Evolutionary conservation across 2,113 vertebrate species (phyloP).

Genomic region (Benitochromis conjunctus): DNA sequence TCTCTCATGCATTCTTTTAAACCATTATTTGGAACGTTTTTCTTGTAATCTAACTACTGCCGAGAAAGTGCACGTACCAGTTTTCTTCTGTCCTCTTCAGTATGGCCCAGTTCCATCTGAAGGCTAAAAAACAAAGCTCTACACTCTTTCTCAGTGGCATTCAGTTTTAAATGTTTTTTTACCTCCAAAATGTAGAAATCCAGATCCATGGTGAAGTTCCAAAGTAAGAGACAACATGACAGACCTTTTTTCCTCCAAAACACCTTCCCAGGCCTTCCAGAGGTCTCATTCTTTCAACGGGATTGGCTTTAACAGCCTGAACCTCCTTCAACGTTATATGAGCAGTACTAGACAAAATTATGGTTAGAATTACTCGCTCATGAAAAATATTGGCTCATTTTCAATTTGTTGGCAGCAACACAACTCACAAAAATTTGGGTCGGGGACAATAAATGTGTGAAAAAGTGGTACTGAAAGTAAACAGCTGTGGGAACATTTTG

Average conservation of each 20-base stretch:
- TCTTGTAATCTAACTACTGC: background rate
- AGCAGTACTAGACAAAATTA: background rate
- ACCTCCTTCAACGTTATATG: background rate
- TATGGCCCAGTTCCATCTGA: background rate
- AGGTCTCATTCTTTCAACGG: background rate
- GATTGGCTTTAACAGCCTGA: background rate
- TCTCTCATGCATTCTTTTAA: background rate
- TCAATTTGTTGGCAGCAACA: background rate
- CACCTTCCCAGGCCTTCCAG: background rate
- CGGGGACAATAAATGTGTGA: background rate
- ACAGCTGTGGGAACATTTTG: background rate
- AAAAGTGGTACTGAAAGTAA: background rate
- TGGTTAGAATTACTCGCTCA: background rate
- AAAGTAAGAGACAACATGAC: too few species aligned
- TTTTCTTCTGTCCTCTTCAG: background rate
- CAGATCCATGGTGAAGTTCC: background rate
- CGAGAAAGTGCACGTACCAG: background rate
- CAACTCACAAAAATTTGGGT: background rate
- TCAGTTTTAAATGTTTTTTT: background rate
- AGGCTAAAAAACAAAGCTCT: too few species aligned
- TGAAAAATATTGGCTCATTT: background rate
- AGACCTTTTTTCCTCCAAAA: background rate
- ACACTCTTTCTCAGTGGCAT: background rate
- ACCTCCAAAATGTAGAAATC: background rate
- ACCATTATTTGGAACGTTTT: rapidly evolving